Base-by-base conservation (phyloP, 2,113 vertebrate species). In the Aegotheles bennettii region DNA sequence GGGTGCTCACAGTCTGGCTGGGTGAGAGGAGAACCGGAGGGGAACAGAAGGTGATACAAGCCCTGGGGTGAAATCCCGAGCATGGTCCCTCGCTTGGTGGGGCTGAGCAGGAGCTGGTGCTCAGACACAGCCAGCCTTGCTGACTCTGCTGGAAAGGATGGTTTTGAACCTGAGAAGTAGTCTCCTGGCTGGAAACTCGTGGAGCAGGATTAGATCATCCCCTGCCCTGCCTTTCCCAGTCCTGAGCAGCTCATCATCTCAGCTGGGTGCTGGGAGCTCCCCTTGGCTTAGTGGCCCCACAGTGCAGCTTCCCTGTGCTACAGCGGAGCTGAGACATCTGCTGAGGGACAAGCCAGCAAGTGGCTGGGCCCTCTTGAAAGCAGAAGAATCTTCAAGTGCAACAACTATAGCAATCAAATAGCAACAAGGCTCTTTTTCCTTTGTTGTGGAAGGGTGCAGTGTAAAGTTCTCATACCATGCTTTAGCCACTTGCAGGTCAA, bases 41-140 rank as follows among this genome's bases (percentile, higher is more conserved):
- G n/a, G 33, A 35, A 21, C 2, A 1, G 24, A 40, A 91, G 19
- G 78, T 24, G 29, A 10, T 51, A 6, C 0, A 0, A 79, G 9
- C 25, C 48, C 16, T 0, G 0, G 16, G 13, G 33, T 11, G 29
- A 73, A 50, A 29, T 11, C 28, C 0, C 1, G 17, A 3, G 40
- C 2, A 2, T 28, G 47, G 47, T 68, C 29, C 16, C n/a, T 67
- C 1, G 0, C 21, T 29, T 23, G 31, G 13, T 15, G 11, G 18
- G 23, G 31, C 35, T 35, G 40, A 50, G 35, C 35, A n/a, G 59
- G 29, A 35, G 28, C 38, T 1, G 26, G 31, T 31, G 45, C 73
- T 54, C 31, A 6, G 42, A 10, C 24, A 6, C 18, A 31, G 60
- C 26, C 36, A 28, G 28, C 24, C 61, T 50, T 2, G 0, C 48